Percentiles rank a stretch among this genome's conserved stretches.
These are phyloP conservation scores for Paramacrobiotus metropolitanus DNA, from an alignment of 1,140 invertebrate genomes.

Conservation along the genomic window DNA sequence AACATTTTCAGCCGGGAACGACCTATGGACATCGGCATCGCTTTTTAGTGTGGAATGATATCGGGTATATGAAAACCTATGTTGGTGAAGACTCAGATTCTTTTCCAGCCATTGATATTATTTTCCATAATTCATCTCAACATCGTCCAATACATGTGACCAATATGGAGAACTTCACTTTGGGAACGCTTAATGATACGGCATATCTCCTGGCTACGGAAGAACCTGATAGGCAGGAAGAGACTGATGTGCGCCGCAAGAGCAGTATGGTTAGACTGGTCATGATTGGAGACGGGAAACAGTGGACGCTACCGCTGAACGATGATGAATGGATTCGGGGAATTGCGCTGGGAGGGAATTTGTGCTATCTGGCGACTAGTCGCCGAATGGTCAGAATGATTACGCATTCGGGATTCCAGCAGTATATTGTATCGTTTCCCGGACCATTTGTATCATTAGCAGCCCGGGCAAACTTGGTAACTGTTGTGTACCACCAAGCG, in stretches of 20 bases:
- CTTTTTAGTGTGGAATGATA: constrained; percentile 21
- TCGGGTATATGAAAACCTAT: constrained; percentile 23
- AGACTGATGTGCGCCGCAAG: neutral
- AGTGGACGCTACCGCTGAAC: neutral
- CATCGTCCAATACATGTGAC: constrained; percentile 46
- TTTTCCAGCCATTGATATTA: constrained; percentile 52
- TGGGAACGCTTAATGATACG: constrained; percentile 5
- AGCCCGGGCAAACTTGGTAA: constrained; percentile 39
- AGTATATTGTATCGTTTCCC: constrained; percentile 43
- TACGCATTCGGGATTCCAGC: constrained; percentile 56
- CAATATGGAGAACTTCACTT: constrained; percentile 7
- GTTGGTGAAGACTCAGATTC: constrained; percentile 17
- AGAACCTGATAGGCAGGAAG: constrained; percentile 5
- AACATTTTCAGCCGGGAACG: neutral
- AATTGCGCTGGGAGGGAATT: constrained; percentile 41
- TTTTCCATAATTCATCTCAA: constrained; percentile 70
- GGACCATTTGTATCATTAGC: constrained; percentile 44
- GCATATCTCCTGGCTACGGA: constrained; percentile 4
- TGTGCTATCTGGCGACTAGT: constrained; percentile 52
- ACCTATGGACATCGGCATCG: neutral
- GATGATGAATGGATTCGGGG: constrained; percentile 19
- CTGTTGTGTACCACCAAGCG: constrained; percentile 50
- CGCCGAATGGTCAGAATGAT: constrained; percentile 50
- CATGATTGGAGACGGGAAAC: neutral
- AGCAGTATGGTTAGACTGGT: too few relatives aligned